phyloP scores from a whole-genome alignment of 2,888 invertebrate species.

The Morpho helenor region DNA sequence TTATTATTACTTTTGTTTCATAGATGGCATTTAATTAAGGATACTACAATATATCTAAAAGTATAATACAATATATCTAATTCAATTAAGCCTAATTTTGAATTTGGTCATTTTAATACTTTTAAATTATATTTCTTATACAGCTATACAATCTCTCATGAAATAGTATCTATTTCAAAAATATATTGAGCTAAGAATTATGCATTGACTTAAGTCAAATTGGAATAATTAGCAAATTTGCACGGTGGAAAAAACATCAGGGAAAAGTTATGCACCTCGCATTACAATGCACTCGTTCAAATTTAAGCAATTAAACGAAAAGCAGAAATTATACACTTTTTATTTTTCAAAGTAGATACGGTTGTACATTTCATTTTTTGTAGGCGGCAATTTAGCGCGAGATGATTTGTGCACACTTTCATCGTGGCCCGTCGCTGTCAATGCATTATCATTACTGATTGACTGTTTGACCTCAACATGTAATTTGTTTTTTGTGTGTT shows the following conservation, averaged over 20 bases:
- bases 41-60: no score
- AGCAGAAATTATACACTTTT: slow-evolving; percentile 9
- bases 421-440: slow-evolving; percentile 33
- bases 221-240: slow-evolving; percentile 22
- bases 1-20: no score
- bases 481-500: slow-evolving; percentile 44
- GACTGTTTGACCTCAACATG: slow-evolving; percentile 45
- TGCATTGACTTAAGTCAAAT: no score
- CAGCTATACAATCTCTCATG: no score
- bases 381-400: slow-evolving; percentile 17
- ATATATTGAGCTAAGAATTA: no score
- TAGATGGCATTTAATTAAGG: no score
- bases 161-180: no score
- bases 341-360: slow-evolving; percentile 9
- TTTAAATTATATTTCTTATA: no score
- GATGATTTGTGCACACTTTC: slow-evolving; percentile 32
- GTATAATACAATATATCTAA: no score
- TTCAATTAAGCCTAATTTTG: no score
- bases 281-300: slow-evolving; percentile 14
- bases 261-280: slow-evolving; percentile 46
- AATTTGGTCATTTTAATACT: no score
- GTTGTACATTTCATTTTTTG: slow-evolving; percentile 5
- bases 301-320: slow-evolving; percentile 17
- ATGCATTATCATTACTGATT: slow-evolving; percentile 49
- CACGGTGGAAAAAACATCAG: slow-evolving; percentile 41